Evolutionary conservation across 2,888 invertebrate species (phyloP).

Genomic region (Archips xylosteana): DNA sequence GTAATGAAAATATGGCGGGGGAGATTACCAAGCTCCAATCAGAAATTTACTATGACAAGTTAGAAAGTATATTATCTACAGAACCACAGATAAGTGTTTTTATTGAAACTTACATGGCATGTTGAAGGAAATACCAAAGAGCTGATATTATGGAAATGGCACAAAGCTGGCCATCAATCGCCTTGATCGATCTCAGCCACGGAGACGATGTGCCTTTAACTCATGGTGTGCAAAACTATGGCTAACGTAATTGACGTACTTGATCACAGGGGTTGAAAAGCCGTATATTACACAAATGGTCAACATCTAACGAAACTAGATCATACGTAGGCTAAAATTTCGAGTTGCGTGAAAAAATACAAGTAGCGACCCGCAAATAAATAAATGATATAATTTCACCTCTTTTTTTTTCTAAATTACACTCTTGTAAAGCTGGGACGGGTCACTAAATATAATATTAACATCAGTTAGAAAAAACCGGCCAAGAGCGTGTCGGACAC

Average conservation of each 20-base stretch:
- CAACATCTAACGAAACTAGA: background rate
- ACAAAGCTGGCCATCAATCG: conserved; percentile 1
- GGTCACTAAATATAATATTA: no score
- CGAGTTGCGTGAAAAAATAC: no score
- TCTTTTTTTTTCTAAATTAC: no score
- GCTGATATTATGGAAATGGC: conserved; percentile 3
- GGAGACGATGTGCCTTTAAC: background rate
- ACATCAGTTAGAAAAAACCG: no score
- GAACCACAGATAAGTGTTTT: background rate
- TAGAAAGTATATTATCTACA: background rate
- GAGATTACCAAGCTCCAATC: conserved; percentile 59
- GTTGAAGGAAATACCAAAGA: background rate
- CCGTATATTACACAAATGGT: background rate
- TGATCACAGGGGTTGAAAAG: background rate
- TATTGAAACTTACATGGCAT: background rate
- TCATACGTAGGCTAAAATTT: background rate
- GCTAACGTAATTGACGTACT: background rate
- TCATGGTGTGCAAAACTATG: conserved; percentile 5
- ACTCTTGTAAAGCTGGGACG: no score
- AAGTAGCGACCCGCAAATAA: no score
- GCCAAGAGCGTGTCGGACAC: no score
- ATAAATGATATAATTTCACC: no score
- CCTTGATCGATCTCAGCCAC: background rate
- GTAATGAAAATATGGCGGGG: conserved; percentile 79
- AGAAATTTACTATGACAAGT: conserved; percentile 52